Conservation (phyloP, 2,797 vertebrate genomes). For the Zalophus californianus region DNA sequence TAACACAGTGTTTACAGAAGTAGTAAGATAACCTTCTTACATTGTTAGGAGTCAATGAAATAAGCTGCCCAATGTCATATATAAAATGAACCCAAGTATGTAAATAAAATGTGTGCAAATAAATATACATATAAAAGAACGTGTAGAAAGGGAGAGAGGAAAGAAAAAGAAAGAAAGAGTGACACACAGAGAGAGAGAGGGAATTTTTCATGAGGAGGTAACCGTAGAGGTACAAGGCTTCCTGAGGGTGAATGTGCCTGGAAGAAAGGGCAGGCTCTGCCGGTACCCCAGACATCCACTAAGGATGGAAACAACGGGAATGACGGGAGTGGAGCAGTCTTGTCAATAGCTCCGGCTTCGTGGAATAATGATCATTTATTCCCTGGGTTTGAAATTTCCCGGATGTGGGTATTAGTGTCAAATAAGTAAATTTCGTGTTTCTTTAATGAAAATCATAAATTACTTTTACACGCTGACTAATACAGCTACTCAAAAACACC, state of each 20-base stretch:
- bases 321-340: neutral
- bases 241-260: too few relatives aligned
- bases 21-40: neutral
- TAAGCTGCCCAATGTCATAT: neutral
- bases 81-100: neutral
- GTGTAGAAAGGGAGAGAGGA: neutral
- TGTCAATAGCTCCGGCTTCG: neutral
- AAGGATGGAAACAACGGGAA: neutral
- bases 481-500: neutral
- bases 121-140: neutral
- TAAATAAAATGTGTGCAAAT: neutral
- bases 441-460: conserved; percentile 65
- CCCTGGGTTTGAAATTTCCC: conserved; percentile 29
- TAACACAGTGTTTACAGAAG: neutral
- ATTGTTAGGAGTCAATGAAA: neutral
- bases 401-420: neutral
- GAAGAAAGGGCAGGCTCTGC: fast-evolving
- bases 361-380: neutral
- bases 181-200: too few relatives aligned
- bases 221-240: neutral
- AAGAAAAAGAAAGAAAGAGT: neutral
- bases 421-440: conserved; percentile 47
- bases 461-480: conserved; percentile 45
- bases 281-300: too few relatives aligned
- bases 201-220: neutral